phyloP scores from a whole-genome alignment of 2,113 vertebrate genomes.

The Hemiprocne comata region DNA sequence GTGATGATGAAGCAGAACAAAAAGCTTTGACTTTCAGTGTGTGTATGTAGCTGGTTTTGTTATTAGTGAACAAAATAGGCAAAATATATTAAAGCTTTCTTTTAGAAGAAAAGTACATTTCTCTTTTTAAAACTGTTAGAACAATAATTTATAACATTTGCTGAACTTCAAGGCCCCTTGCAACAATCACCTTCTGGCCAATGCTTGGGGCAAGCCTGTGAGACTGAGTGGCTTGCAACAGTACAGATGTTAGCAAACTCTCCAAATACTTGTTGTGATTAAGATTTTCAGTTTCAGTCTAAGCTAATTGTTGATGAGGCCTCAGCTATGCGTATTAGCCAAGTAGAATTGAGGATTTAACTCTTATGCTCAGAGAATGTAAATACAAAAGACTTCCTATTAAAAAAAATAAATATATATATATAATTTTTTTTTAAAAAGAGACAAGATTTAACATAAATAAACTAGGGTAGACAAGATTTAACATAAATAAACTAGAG shows the following conservation, averaged over 20 bases:
- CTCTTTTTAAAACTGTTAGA: not conserved
- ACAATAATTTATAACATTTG: not conserved
- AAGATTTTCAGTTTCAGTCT: not conserved
- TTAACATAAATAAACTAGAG: not conserved
- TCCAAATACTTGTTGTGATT: not conserved
- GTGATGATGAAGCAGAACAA: not conserved
- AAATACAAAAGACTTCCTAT: not conserved
- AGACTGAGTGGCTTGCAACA: not conserved
- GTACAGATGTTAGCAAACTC: not conserved
- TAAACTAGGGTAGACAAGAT: not conserved
- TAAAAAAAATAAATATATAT: not conserved
- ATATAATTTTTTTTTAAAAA: no score
- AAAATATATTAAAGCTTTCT: not conserved
- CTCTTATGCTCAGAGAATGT: not conserved
- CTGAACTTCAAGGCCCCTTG: not conserved
- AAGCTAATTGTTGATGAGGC: not conserved
- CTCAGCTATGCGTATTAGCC: not conserved
- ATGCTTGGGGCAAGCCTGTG: not conserved
- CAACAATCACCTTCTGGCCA: accelerated
- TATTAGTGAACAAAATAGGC: not conserved
- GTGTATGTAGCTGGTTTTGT: accelerated
- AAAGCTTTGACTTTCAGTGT: not conserved
- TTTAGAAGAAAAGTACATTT: not conserved
- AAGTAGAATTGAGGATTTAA: not conserved
- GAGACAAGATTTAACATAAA: not conserved